Percentiles rank a stretch among this genome's conserved stretches.
phyloP scores from a whole-genome alignment of 2,888 invertebrate genomes.

The Rhimphoctona megacephalus region DNA sequence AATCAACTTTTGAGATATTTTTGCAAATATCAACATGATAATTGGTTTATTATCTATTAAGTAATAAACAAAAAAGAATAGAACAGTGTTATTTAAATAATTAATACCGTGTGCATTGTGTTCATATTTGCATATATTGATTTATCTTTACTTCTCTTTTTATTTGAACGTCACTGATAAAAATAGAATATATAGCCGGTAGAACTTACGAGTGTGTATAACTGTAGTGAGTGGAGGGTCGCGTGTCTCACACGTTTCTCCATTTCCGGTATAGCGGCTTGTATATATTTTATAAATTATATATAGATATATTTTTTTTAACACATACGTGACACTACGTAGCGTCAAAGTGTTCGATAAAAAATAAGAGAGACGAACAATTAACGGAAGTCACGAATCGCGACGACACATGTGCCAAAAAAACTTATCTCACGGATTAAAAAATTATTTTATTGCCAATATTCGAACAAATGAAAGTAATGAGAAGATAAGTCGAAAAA shows the following conservation, averaged over 20 bases:
- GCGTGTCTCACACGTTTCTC: conserved; percentile 59
- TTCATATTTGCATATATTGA: conserved; percentile 11
- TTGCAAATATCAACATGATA: not conserved
- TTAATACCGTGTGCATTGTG: conserved; percentile 8
- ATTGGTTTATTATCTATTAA: not conserved
- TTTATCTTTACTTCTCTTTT: conserved; percentile 1
- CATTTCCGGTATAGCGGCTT: conserved; percentile 52
- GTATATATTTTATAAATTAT: conserved; percentile 2
- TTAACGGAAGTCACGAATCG: conserved; percentile 21
- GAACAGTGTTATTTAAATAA: conserved; percentile 26
- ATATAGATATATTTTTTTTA: conserved; percentile 2
- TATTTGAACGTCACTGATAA: conserved; percentile 16
- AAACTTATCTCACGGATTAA: not conserved
- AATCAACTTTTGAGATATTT: not conserved
- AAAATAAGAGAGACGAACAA: not conserved
- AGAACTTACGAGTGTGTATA: not conserved
- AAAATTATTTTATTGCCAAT: conserved; percentile 4
- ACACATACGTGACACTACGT: conserved; percentile 25
- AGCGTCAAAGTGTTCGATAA: conserved; percentile 13
- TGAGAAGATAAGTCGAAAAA: not conserved
- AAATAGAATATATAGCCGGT: conserved; percentile 33
- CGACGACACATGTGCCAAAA: conserved; percentile 10
- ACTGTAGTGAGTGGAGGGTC: conserved; percentile 29
- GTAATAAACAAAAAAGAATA: not conserved
- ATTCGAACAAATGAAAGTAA: not conserved